phyloP scores from a whole-genome alignment of 2,797 vertebrate genomes.

The Gallinago stenura region DNA sequence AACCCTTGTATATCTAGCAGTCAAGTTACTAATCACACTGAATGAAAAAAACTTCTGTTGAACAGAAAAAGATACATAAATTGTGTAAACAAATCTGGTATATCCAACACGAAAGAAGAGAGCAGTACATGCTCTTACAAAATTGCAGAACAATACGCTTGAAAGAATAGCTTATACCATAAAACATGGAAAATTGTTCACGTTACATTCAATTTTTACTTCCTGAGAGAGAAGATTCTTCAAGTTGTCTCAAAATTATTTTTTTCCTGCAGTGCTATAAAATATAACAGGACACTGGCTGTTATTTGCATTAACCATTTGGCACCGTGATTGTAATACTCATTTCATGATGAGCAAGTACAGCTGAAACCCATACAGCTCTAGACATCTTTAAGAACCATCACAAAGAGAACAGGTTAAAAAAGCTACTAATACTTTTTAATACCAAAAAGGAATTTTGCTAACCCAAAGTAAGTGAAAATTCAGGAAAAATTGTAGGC shows the following conservation, averaged over 20 bases:
- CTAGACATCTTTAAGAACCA: background rate
- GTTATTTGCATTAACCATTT: background rate
- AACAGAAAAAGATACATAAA: background rate
- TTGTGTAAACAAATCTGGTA: background rate
- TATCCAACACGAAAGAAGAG: background rate
- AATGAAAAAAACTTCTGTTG: background rate
- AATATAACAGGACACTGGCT: background rate
- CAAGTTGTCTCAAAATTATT: background rate
- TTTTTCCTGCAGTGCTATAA: background rate
- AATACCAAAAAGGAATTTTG: background rate
- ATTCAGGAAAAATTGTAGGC: background rate
- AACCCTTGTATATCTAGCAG: background rate
- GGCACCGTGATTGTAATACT: background rate
- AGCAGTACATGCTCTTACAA: background rate
- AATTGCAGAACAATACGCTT: background rate
- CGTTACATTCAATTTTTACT: background rate
- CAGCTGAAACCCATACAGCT: background rate
- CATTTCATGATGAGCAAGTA: background rate
- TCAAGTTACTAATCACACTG: background rate
- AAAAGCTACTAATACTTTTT: background rate
- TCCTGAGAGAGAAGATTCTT: background rate
- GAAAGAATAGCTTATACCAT: background rate
- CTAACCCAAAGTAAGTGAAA: background rate
- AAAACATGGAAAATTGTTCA: background rate
- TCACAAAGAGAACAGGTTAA: background rate